Evolutionary conservation across 2,888 invertebrate genomes (phyloP).

Genomic region (Suillia variegata): DNA sequence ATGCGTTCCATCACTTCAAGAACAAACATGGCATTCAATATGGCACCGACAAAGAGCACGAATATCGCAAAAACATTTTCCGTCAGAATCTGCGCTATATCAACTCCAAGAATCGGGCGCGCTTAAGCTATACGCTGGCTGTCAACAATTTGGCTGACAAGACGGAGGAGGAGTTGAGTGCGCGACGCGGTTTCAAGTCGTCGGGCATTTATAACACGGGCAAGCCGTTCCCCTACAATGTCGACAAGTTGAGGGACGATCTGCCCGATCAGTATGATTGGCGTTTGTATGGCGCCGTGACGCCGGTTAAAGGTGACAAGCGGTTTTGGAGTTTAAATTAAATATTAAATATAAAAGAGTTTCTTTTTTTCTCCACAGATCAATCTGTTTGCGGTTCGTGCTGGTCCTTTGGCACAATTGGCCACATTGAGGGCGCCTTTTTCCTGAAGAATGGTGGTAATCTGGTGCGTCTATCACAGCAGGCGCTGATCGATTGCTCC

Average conservation of each 20-base stretch:
- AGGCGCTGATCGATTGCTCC: constrained; percentile 93
- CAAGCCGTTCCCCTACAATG: constrained; percentile 76
- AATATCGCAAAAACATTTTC: constrained; percentile 76
- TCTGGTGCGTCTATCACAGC: constrained; percentile 84
- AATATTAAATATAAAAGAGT: not conserved
- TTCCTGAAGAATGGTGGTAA: constrained; percentile 83
- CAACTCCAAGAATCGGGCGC: constrained; percentile 80
- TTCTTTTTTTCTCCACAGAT: constrained; percentile 73
- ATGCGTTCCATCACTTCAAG: constrained; percentile 76
- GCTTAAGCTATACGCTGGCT: constrained; percentile 72
- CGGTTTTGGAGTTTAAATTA: not conserved
- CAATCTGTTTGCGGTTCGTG: constrained; percentile 97
- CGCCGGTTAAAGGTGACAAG: constrained; percentile 85
- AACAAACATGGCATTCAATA: constrained; percentile 75
- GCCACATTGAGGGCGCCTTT: constrained; percentile 89
- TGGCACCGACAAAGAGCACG: constrained; percentile 68
- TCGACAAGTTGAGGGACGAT: constrained; percentile 63
- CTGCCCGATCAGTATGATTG: constrained; percentile 85
- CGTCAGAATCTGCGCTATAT: constrained; percentile 85
- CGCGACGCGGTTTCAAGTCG: constrained; percentile 71
- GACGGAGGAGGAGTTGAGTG: constrained; percentile 76
- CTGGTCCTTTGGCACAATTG: constrained; percentile 95
- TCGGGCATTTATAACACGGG: constrained; percentile 74
- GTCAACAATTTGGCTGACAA: constrained; percentile 90
- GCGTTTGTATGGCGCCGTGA: constrained; percentile 90